These are phyloP conservation scores for Phalanger gymnotis DNA, from an alignment of 2,797 vertebrate species.

Conservation along the genomic window DNA sequence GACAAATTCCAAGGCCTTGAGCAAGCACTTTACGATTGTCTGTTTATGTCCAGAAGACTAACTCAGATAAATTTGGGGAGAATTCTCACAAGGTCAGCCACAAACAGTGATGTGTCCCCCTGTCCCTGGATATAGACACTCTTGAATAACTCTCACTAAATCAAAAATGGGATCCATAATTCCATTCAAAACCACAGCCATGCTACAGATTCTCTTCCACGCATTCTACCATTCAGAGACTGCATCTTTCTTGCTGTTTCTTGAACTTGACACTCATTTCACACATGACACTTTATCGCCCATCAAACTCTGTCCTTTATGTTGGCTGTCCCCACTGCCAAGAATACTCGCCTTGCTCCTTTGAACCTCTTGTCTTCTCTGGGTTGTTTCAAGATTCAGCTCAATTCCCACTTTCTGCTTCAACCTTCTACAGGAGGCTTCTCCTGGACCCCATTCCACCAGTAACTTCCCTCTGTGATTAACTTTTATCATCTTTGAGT, in stretches of 20 bases:
- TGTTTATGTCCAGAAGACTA: background rate
- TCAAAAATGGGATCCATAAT: background rate
- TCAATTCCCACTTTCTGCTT: background rate
- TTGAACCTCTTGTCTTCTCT: background rate
- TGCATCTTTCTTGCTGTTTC: background rate
- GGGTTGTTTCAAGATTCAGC: background rate
- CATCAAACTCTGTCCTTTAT: too few relatives aligned
- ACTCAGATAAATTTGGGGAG: background rate
- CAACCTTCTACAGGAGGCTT: background rate
- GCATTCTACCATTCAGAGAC: background rate
- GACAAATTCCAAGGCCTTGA: background rate
- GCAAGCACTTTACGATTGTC: background rate
- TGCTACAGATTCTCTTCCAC: background rate
- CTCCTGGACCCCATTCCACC: too few relatives aligned
- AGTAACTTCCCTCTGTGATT: too few relatives aligned
- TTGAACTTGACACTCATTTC: background rate
- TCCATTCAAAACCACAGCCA: background rate
- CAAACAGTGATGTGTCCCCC: too few relatives aligned
- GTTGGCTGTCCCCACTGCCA: accelerated
- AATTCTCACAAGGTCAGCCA: background rate
- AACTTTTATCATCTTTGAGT: too few relatives aligned
- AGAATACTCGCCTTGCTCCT: background rate
- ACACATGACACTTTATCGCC: background rate
- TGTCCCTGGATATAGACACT: background rate
- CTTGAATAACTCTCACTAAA: background rate